These are phyloP conservation scores for Dioctria rufipes DNA, from an alignment of 2,888 invertebrate species.

Conservation along the genomic window DNA sequence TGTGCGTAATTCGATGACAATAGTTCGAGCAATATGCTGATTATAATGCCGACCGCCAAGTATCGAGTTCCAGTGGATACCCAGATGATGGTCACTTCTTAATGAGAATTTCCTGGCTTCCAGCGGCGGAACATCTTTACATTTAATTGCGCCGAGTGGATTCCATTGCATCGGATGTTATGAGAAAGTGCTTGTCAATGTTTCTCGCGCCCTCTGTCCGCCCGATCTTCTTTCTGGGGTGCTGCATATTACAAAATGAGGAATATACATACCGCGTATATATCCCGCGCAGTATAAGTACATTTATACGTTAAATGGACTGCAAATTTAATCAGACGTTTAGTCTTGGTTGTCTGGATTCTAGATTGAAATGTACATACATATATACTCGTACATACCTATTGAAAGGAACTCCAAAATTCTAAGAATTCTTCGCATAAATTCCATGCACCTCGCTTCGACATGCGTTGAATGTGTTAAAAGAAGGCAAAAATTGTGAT, in stretches of 20 bases:
- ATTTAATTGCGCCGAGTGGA: slow-evolving; percentile 68
- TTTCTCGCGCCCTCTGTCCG: neutral
- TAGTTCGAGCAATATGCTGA: slow-evolving; percentile 57
- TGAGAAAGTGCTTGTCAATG: slow-evolving; percentile 31
- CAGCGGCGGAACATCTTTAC: slow-evolving; percentile 69
- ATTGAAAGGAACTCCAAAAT: slow-evolving; percentile 34
- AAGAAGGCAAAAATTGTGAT: slow-evolving; percentile 43
- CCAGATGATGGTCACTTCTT: slow-evolving; percentile 61
- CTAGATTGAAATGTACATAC: neutral
- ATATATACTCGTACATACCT: too few species aligned
- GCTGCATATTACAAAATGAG: neutral
- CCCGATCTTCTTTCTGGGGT: slow-evolving; percentile 8
- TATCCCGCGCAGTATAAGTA: too few species aligned
- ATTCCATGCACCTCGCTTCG: slow-evolving; percentile 32
- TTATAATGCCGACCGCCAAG: slow-evolving; percentile 55
- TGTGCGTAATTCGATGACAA: slow-evolving; percentile 61
- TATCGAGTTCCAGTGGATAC: slow-evolving; percentile 49
- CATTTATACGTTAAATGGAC: neutral
- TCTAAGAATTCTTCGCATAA: slow-evolving; percentile 50
- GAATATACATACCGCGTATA: neutral
- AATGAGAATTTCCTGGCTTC: slow-evolving; percentile 72
- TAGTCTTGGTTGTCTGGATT: slow-evolving; percentile 29
- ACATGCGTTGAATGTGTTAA: slow-evolving; percentile 45
- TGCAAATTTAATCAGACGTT: slow-evolving; percentile 34
- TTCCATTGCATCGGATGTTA: slow-evolving; percentile 55